These are phyloP conservation scores for Indicator maculatus DNA, from an alignment of 2,113 vertebrate species.

Conservation along the genomic window DNA sequence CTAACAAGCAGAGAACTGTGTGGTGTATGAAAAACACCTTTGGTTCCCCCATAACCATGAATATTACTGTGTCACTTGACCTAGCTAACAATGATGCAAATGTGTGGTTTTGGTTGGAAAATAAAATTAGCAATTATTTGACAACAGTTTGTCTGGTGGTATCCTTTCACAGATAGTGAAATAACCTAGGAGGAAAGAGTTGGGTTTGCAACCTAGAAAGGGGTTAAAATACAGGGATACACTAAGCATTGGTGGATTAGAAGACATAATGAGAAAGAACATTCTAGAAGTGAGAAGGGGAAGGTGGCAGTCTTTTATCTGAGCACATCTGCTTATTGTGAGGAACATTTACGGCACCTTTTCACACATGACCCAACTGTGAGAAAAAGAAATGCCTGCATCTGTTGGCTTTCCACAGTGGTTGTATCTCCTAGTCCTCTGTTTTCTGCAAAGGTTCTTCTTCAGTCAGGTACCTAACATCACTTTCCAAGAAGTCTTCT, in stretches of 20 bases:
- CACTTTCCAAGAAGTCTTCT: background rate
- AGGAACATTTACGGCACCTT: background rate
- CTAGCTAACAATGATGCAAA: background rate
- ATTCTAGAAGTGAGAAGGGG: background rate
- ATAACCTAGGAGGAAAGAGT: background rate
- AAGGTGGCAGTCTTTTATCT: background rate
- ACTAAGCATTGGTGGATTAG: background rate
- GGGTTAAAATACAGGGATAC: background rate
- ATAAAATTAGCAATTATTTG: slow-evolving; percentile 41
- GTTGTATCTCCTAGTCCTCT: background rate
- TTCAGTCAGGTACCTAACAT: background rate
- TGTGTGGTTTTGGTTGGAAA: background rate
- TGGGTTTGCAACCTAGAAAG: background rate
- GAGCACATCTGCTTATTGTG: background rate
- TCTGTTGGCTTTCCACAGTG: background rate
- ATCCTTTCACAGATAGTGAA: background rate
- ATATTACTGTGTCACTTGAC: background rate
- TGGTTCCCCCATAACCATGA: background rate
- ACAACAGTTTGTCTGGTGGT: background rate
- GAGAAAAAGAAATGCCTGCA: background rate
- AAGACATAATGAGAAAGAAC: background rate
- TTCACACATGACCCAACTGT: background rate
- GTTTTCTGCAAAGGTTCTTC: background rate
- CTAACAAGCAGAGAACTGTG: background rate
- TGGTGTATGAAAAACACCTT: background rate